Evolutionary conservation across 1,140 invertebrate species (phyloP).

Genomic region (Scaptomyza graminum): DNA sequence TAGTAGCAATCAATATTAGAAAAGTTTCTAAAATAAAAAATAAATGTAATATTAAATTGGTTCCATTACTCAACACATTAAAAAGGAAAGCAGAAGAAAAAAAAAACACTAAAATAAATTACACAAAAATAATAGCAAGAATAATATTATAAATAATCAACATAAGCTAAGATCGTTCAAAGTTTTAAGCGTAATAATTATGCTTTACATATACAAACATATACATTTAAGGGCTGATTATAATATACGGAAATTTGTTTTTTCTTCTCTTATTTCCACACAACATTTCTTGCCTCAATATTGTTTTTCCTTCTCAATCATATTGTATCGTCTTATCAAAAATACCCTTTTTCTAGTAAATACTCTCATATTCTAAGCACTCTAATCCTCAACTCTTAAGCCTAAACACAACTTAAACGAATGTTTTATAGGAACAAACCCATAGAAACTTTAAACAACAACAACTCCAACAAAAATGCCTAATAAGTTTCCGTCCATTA

Average conservation of each 20-base stretch:
- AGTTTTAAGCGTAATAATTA: slow-evolving; percentile 37
- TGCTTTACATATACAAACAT: slow-evolving; percentile 50
- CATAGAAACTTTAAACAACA: slow-evolving; percentile 51
- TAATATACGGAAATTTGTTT: slow-evolving; percentile 83
- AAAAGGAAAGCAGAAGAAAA: slow-evolving; percentile 30
- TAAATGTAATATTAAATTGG: slow-evolving; percentile 66
- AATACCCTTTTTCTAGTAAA: slow-evolving; percentile 17
- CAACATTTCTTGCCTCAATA: not conserved
- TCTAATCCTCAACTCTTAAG: slow-evolving; percentile 21
- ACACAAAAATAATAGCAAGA: slow-evolving; percentile 27
- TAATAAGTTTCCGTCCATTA: slow-evolving; percentile 84
- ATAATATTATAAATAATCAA: slow-evolving; percentile 38
- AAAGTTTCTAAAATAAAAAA: slow-evolving; percentile 40
- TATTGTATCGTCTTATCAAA: slow-evolving; percentile 15
- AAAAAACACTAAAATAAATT: slow-evolving; percentile 48
- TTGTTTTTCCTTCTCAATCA: slow-evolving; percentile 10
- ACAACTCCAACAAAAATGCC: slow-evolving; percentile 66
- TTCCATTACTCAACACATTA: slow-evolving; percentile 51
- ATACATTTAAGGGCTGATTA: slow-evolving; percentile 83
- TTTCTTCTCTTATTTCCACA: slow-evolving; percentile 7
- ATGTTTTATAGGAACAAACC: slow-evolving; percentile 28
- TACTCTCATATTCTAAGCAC: slow-evolving; percentile 28
- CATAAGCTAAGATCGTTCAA: slow-evolving; percentile 46
- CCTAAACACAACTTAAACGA: slow-evolving; percentile 25
- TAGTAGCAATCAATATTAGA: slow-evolving; percentile 57